Percentiles rank a stretch among this genome's conserved stretches.
Conservation (phyloP, 1,140 invertebrate species). For the Danaus plexippus region DNA sequence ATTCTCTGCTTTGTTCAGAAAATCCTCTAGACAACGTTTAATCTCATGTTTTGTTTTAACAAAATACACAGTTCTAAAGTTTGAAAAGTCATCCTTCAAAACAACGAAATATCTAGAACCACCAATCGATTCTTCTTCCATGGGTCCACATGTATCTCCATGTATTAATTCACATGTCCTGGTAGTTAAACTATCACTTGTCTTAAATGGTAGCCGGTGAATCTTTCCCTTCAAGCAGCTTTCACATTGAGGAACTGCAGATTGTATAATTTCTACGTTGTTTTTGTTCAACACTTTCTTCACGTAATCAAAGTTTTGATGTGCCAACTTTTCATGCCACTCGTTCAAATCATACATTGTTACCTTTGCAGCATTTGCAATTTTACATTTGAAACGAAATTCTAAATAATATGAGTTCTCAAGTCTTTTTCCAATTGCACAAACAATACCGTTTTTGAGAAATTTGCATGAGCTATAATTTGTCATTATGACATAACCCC, state of each 20-base stretch:
- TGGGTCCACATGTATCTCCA: not conserved
- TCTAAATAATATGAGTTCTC: too few species aligned
- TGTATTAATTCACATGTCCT: constrained; percentile 3
- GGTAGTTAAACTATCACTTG: constrained; percentile 8
- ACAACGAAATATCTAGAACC: constrained; percentile 1
- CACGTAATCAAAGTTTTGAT: constrained; percentile 21
- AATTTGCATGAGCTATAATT: too few species aligned
- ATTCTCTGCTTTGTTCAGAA: too few species aligned
- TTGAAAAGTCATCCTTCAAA: constrained; percentile 4
- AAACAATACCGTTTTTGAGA: too few species aligned
- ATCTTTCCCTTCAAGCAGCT: constrained; percentile 17
- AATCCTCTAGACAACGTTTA: too few species aligned
- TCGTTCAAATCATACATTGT: constrained; percentile 10
- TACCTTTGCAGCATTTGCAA: too few species aligned
- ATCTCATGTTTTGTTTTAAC: constrained; percentile 1
- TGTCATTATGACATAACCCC: constrained; percentile 38
- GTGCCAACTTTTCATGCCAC: constrained; percentile 34
- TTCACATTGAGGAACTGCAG: constrained; percentile 3
- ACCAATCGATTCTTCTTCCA: not conserved
- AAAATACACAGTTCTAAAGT: constrained; percentile 2
- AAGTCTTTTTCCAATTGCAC: too few species aligned
- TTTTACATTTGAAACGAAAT: too few species aligned
- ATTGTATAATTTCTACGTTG: constrained; percentile 12
- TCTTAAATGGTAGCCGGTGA: constrained; percentile 12
- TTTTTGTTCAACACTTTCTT: constrained; percentile 21